phyloP scores from a whole-genome alignment of 2,888 invertebrate genomes.

The Pristionchus mayeri region DNA sequence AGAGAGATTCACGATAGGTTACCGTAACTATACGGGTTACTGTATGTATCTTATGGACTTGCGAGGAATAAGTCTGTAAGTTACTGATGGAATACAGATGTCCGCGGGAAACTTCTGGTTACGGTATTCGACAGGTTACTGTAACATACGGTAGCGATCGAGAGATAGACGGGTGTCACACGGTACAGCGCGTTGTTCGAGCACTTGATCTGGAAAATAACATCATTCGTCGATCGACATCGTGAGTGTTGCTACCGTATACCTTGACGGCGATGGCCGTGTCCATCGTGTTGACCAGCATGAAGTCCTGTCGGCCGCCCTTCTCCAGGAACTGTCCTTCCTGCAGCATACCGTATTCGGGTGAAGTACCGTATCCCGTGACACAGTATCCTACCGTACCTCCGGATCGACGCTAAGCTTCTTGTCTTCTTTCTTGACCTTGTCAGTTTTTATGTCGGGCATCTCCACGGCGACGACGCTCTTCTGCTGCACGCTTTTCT shows the following conservation, averaged over 20 bases:
- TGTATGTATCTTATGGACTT: too few species aligned
- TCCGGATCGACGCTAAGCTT: constrained; percentile 35
- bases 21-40: too few species aligned
- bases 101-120: too few species aligned
- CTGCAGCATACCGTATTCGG: too few species aligned
- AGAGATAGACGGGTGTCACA: constrained; percentile 18
- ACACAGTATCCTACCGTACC: background rate
- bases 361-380: background rate
- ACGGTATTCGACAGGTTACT: too few species aligned
- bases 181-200: constrained; percentile 37
- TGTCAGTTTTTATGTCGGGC: background rate
- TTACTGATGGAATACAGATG: too few species aligned
- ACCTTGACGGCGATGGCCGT: constrained; percentile 34
- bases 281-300: constrained; percentile 38
- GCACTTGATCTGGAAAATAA: constrained; percentile 41
- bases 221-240: background rate
- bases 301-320: constrained; percentile 12
- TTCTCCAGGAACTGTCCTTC: constrained; percentile 38
- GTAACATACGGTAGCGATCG: background rate
- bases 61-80: too few species aligned
- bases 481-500: constrained; percentile 1
- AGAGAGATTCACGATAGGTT: background rate
- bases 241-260: background rate
- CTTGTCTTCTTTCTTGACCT: constrained; percentile 42
- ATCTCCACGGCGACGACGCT: background rate